Conservation (phyloP, 2,113 vertebrate species). For the Hippocampus comes region DNA sequence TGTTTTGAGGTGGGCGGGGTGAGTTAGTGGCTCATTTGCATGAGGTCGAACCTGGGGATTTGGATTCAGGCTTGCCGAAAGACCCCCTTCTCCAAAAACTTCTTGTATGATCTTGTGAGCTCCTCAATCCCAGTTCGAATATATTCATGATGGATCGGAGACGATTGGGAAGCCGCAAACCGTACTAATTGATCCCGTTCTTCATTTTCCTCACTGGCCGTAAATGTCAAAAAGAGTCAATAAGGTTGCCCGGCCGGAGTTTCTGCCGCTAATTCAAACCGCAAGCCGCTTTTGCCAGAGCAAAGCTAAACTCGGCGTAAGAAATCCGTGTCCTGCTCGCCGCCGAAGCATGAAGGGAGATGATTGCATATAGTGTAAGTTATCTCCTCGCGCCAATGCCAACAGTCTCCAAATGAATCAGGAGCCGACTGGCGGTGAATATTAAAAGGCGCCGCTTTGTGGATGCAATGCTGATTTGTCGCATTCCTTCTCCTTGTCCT, state of each 20-base stretch:
- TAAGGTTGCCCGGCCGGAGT: neutral
- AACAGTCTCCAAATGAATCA: conserved; percentile 40
- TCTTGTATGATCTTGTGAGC: neutral
- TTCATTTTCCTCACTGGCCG: neutral
- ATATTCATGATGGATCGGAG: neutral
- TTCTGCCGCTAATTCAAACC: neutral
- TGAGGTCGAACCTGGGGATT: too few species aligned
- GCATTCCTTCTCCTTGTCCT: neutral
- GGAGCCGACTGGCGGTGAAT: conserved; percentile 32
- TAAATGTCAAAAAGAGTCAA: neutral
- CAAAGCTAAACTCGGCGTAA: conserved; percentile 13
- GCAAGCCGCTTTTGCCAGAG: conserved; percentile 23
- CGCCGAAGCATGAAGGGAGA: conserved; percentile 48
- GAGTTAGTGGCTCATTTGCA: too few species aligned
- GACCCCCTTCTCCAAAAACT: too few species aligned
- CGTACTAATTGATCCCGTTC: neutral
- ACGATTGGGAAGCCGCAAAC: neutral
- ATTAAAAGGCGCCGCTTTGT: conserved; percentile 20
- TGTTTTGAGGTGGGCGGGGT: too few species aligned
- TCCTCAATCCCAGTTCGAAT: neutral
- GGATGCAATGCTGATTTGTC: neutral
- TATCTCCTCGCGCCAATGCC: conserved; percentile 28
- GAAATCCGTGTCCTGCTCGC: conserved; percentile 32
- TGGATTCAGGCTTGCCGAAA: too few species aligned
- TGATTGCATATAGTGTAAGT: conserved; percentile 42